Conservation (phyloP, 2,113 vertebrate genomes). For the Psilopsiagon aurifrons region DNA sequence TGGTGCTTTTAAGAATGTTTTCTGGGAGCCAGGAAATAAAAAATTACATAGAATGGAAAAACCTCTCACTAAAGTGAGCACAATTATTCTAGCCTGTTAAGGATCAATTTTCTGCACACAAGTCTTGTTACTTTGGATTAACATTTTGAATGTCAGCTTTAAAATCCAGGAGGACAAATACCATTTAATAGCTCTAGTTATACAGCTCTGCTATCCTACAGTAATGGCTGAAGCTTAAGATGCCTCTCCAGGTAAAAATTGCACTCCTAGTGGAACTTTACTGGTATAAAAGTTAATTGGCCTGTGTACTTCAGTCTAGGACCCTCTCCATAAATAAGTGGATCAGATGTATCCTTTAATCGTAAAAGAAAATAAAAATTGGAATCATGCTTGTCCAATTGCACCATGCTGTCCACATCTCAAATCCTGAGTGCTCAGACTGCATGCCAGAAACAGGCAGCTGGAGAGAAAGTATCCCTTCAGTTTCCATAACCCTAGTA, state of each 20-base stretch:
- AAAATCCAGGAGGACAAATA: not conserved
- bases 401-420: not conserved
- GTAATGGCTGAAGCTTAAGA: not conserved
- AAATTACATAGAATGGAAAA: not conserved
- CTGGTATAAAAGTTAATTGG: not conserved
- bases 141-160: not conserved
- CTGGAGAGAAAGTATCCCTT: not conserved
- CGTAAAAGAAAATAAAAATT: not conserved
- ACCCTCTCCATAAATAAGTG: not conserved
- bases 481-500: not conserved
- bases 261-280: not conserved
- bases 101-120: not conserved
- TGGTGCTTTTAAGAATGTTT: not conserved
- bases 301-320: not conserved
- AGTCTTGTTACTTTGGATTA: not conserved
- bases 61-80: not conserved
- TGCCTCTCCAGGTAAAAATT: not conserved
- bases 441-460: not conserved
- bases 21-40: not conserved
- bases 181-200: not conserved
- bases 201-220: not conserved
- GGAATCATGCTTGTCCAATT: not conserved
- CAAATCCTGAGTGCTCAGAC: not conserved
- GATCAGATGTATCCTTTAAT: not conserved
- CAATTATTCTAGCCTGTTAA: not conserved